Evolutionary conservation across 1,140 invertebrate genomes (phyloP).

Genomic region (Holotrichia oblita): DNA sequence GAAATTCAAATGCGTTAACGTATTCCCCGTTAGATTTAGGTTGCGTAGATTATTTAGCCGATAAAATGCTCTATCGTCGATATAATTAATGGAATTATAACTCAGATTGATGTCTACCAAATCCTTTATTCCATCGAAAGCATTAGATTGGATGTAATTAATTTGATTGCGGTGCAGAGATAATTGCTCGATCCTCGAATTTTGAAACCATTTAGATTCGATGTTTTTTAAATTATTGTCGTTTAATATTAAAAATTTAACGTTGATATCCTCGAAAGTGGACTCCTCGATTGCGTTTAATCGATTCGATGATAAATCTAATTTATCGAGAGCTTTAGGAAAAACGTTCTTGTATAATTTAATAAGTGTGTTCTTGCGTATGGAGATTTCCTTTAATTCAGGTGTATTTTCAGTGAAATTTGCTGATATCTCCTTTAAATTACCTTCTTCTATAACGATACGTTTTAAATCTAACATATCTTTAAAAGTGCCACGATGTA

Average conservation of each 20-base stretch:
- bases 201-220: background rate
- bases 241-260: background rate
- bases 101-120: conserved; percentile 10
- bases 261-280: background rate
- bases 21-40: conserved; percentile 14
- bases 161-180: background rate
- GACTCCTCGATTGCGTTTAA: background rate
- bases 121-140: background rate
- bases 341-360: background rate
- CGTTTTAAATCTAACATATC: background rate
- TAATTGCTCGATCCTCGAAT: background rate
- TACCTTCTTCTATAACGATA: conserved; percentile 5
- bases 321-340: background rate
- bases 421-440: background rate
- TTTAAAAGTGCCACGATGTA: background rate
- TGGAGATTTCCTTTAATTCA: background rate
- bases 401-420: conserved; percentile 12
- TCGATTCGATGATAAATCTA: background rate
- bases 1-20: conserved; percentile 15
- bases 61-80: background rate
- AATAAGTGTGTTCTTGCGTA: background rate
- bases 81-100: conserved; percentile 22
- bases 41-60: background rate
- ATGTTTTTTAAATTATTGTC: conserved; percentile 15
- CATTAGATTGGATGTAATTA: conserved; percentile 1